Evolutionary conservation across 2,888 invertebrate species (phyloP).

Genomic region (Epistrophella euchroma): DNA sequence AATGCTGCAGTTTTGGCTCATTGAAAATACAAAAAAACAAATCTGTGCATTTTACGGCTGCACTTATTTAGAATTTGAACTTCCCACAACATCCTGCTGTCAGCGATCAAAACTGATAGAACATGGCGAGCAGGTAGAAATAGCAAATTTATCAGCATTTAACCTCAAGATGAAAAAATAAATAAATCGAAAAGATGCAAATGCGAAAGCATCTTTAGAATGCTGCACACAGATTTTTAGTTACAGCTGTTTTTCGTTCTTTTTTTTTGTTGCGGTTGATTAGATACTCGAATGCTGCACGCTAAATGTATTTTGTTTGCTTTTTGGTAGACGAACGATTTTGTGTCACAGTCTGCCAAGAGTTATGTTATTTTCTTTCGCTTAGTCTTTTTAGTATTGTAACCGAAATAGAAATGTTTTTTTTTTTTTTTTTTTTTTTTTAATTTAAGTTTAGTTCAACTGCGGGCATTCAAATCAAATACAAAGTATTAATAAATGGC

Average conservation of each 20-base stretch:
- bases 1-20: conserved; percentile 57
- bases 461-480: conserved; percentile 43
- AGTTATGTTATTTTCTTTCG: conserved; percentile 30
- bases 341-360: conserved; percentile 51
- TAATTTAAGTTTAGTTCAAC: conserved; percentile 46
- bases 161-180: conserved; percentile 43
- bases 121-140: conserved; percentile 58
- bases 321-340: conserved; percentile 35
- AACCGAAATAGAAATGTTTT: conserved; percentile 57
- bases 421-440: conserved; percentile 12
- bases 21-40: conserved; percentile 20
- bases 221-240: neutral
- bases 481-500: conserved; percentile 50
- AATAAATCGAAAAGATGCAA: conserved; percentile 36
- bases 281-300: conserved; percentile 24
- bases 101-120: conserved; percentile 62
- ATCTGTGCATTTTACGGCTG: conserved; percentile 36
- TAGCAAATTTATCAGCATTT: conserved; percentile 50
- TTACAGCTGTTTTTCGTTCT: conserved; percentile 32
- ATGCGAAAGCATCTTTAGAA: conserved; percentile 41
- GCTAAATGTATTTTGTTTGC: conserved; percentile 6
- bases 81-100: conserved; percentile 74
- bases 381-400: conserved; percentile 2
- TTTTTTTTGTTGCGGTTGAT: conserved; percentile 41
- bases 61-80: conserved; percentile 67